Base-by-base conservation (phyloP, 2,888 invertebrate genomes). In the Oscheius myriophilus region DNA sequence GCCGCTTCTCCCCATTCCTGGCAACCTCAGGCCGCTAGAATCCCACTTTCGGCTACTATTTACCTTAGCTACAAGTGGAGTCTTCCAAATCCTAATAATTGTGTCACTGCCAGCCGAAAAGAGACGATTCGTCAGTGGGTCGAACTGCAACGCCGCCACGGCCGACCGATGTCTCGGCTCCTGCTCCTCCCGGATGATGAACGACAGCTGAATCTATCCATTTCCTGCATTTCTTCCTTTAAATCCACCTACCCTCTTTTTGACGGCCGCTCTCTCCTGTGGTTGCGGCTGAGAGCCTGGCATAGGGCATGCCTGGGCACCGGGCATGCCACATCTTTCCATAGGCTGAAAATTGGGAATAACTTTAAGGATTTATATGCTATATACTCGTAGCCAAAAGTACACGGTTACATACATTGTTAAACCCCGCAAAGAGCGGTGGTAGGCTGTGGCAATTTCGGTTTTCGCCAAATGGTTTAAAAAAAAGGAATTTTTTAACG, bases 41-140 rank as follows among this genome's bases (percentile, higher is more conserved):
- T 54, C 54, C 7, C 16, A 23, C n/a, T n/a, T n/a, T 23, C 54
- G n/a, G 6, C 25, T 16, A 16, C 7, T 25, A 6, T n/a, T 26
- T 54, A 49, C 46, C 41, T 61, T 61, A 4, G 49, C 26, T 26
- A 39, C 25, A n/a, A 65, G 70, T 4, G 76, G 83, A 33, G 95
- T 84, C 93, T 95, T 86, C 90, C 90, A 90, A 78, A 89, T 89
- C 57, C 98, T 90, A 83, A 98, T 95, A 86, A 97, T 95, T 65
- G 96, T 95, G 89, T 98, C 98, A 71, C 96, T 90, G 61, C 96
- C 96, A 79, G 96, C 96, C 3, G 96, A 94, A 89, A 95, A 98
- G 41, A 98, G 90, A 84, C 95, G 91, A 73, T 93, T 92, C 84
- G 93, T 90, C 70, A 90, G 90, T 6, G 93, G 91, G 89, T 98